Conservation (phyloP, 2,113 vertebrate species). For the Oreotragus oreotragus region DNA sequence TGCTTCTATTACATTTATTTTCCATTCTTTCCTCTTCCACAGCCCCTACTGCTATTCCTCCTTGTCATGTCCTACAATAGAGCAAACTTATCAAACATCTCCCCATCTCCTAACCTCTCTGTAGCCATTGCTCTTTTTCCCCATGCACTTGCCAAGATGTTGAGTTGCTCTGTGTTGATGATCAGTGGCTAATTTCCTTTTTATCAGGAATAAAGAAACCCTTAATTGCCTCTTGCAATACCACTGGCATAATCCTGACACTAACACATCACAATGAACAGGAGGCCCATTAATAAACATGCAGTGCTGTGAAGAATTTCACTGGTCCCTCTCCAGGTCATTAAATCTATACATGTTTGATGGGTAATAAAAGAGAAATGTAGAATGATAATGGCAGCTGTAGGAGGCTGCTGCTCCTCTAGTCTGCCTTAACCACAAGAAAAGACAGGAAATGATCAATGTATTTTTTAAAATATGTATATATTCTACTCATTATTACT, state of each 20-base stretch:
- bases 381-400: conserved; percentile 37
- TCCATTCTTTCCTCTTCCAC: neutral
- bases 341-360: conserved; percentile 71
- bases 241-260: conserved; percentile 55
- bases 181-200: conserved; percentile 62
- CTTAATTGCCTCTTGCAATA: conserved; percentile 62
- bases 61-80: neutral
- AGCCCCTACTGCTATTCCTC: neutral
- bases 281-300: conserved; percentile 71
- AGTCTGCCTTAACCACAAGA: conserved; percentile 36
- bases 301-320: conserved; percentile 66
- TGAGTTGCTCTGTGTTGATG: neutral
- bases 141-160: neutral
- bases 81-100: neutral
- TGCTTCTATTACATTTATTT: neutral
- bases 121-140: neutral
- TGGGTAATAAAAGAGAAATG: conserved; percentile 66
- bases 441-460: conserved; percentile 46
- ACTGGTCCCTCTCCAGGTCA: conserved; percentile 69
- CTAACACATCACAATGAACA: conserved; percentile 62
- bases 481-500: conserved; percentile 56
- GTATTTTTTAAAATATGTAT: conserved; percentile 49
- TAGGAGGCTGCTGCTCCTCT: neutral
- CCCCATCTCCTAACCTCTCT: neutral
- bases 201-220: conserved; percentile 54